Evolutionary conservation across 2,888 invertebrate genomes (phyloP), one percentile per base, ranked within the genome.

Genomic region (Leucophenga montana): DNA sequence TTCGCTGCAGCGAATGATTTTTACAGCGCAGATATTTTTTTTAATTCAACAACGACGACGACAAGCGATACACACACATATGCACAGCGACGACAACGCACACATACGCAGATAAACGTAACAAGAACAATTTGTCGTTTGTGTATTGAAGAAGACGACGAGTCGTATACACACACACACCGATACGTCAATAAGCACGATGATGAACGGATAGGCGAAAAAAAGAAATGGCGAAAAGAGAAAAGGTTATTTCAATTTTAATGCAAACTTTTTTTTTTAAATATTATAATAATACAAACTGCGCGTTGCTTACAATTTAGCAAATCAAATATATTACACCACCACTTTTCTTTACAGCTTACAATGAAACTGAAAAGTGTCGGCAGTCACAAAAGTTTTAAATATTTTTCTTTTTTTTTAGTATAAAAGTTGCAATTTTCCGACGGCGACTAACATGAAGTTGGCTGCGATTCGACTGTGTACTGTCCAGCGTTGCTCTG

Each of bases 391-490:
- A 44, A 61, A 39, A 64, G 3, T 48, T 0, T 64, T 18, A 16
- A 62, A 18, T 22, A 22, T 13, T 27, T 16, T 48, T 64, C 4
- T 81, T 78, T 68, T 76, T 72, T 73, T 70, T 46, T 57, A n/a
- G 75, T 82, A 78, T 73, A 77, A 79, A 84, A 84, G 84, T 81
- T 79, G 74, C 77, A 82, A 75, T 83, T 82, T 62, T 76, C 79
- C 79, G 79, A 82, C 78, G 79, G 78, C 80, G 79, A 84, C 78
- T 74, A 69, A 70, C 73, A 65, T 80, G 72, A 84, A 83, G 82
- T 82, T 84, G 81, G 84, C 77, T 83, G 79, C 77, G 83, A 69
- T 78, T 77, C 3, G 33, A n/a, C n/a, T 16, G n/a, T 22, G 53
- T 50, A 20, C 46, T 39, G 11, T 11, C 4, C 39, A 39, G 39